Conservation (phyloP, 2,113 vertebrate genomes). For the Dipodomys ordii region DNA sequence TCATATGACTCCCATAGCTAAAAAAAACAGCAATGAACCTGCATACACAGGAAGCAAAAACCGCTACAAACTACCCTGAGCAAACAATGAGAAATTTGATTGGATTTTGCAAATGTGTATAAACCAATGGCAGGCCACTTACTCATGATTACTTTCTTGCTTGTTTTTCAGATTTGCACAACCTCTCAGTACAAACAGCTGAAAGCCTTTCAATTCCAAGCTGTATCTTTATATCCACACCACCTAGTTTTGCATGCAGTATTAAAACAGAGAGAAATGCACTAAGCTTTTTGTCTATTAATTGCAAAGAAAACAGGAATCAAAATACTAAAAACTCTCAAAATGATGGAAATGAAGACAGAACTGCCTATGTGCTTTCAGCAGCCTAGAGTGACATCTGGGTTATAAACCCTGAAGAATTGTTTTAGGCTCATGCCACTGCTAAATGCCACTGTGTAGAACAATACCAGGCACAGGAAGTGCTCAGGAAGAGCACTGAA, state of each 20-base stretch:
- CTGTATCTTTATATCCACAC: not conserved
- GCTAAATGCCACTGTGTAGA: not conserved
- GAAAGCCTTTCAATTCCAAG: constrained; percentile 50
- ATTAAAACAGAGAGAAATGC: not conserved
- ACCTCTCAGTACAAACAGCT: not conserved
- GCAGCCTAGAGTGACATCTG: not conserved
- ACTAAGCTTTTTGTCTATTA: not conserved
- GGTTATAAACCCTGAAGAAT: not conserved
- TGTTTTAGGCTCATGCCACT: no score
- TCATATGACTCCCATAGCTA: not conserved
- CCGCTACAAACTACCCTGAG: not conserved
- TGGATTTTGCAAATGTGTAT: constrained; percentile 36
- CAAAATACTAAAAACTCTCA: not conserved
- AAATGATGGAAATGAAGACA: not conserved
- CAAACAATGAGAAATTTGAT: constrained; percentile 8
- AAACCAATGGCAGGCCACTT: constrained; percentile 11
- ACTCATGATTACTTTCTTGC: not conserved
- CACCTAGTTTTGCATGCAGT: not conserved
- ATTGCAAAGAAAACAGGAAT: not conserved
- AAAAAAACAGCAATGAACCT: not conserved
- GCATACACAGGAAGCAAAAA: not conserved
- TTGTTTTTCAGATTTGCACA: constrained; percentile 49
- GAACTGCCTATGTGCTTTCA: not conserved
- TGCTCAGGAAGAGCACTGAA: not conserved
- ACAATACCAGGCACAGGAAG: not conserved